Evolutionary conservation across 2,888 invertebrate species (phyloP), one percentile per base, ranked within the genome.

Genomic region (Epirrhoe tristata): DNA sequence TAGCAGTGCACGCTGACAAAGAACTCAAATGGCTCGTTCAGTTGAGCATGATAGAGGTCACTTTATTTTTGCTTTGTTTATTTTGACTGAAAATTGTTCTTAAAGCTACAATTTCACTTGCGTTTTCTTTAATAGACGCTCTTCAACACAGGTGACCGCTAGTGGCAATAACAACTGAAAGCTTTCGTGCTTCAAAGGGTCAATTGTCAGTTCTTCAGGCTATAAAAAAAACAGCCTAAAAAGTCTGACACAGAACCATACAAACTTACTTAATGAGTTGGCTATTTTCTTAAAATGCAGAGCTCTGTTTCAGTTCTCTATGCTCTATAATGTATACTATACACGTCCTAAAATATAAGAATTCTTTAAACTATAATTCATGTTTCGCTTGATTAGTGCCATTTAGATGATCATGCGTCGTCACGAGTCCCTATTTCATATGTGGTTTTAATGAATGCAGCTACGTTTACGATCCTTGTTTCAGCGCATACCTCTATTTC

Each of bases 1-100:
- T 48, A 53, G 46, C 50, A 52, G 36, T 53, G 32, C 36, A 34
- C 14, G 3, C n/a, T 0, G 55, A 55, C 39, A 58, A 59, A 16
- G 31, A 58, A 61, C 60, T 57, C 48, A 52, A 57, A 50, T 39
- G 7, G 31, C 14, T 14, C n/a, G 36, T 46, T 32, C 36, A 50
- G 51, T 17, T 14, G 32, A 17, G 57, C 16, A 17, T 17, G n/a
- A 4, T 14, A 24, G 46, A 46, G n/a, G 46, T 46, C 14, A 48
- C 16, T 16, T 14, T 48, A 14, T 46, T 48, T 14, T 16, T 16
- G 14, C 48, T 2, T 6, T 39, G 39, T 36, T 36, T 3, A 43
- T 10, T 43, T 10, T 43, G 39, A 12, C 12, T 43, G 39, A 8
- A 39, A 39, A 39, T 39, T 12, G 39, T 39, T 3, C 39, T 1